Percentiles rank a stretch among this genome's conserved stretches.
These are phyloP conservation scores for Neolamprologus cancellatus DNA, from an alignment of 2,113 vertebrate species.

Conservation along the genomic window DNA sequence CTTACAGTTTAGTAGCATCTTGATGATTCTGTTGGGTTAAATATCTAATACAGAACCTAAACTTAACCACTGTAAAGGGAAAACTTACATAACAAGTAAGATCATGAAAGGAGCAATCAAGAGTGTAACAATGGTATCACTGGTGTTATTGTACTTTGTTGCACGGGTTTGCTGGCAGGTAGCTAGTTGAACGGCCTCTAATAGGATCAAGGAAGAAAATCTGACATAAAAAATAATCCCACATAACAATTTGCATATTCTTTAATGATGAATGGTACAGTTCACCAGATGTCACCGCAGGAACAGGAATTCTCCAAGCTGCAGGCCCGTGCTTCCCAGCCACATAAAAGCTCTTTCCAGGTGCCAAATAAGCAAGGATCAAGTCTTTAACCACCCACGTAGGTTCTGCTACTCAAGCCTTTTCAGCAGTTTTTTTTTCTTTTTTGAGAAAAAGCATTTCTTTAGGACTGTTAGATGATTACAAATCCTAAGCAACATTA, in stretches of 20 bases:
- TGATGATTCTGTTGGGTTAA: background rate
- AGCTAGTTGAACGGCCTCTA: slow-evolving; percentile 32
- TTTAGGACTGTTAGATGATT: background rate
- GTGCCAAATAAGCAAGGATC: slow-evolving; percentile 46
- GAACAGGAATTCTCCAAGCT: slow-evolving; percentile 21
- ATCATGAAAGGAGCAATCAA: background rate
- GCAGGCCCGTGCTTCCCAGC: slow-evolving; percentile 15
- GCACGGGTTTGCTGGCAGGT: slow-evolving; percentile 43
- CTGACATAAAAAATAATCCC: slow-evolving; percentile 65
- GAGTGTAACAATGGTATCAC: slow-evolving; percentile 49
- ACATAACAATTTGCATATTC: slow-evolving; percentile 60
- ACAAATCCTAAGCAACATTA: slow-evolving; percentile 10
- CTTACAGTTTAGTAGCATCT: background rate
- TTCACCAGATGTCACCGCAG: slow-evolving; percentile 58
- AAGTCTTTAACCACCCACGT: slow-evolving; percentile 29
- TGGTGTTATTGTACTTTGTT: slow-evolving; percentile 41
- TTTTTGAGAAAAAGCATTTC: slow-evolving; percentile 2
- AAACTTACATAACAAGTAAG: background rate
- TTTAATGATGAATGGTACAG: slow-evolving; percentile 60
- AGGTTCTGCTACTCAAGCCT: background rate
- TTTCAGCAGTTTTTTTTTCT: background rate
- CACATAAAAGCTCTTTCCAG: slow-evolving; percentile 33
- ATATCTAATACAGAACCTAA: background rate
- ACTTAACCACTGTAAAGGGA: background rate
- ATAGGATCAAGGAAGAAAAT: slow-evolving; percentile 60